Evolutionary conservation across 2,888 invertebrate species (phyloP), one percentile per base, ranked within the genome.

Genomic region (Ariolimax columbianus): DNA sequence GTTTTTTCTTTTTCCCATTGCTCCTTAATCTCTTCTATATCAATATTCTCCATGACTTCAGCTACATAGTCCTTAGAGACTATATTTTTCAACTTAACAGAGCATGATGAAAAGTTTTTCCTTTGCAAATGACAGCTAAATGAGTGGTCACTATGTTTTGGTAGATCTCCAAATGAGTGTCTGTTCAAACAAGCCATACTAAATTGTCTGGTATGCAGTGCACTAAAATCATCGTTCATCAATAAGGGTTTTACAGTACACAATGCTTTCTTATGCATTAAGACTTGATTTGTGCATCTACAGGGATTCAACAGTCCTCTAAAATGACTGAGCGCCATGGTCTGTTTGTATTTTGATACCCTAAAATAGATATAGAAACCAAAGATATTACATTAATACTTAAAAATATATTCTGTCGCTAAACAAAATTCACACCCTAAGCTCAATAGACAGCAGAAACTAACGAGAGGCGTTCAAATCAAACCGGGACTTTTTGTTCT

Each of bases 1-100:
- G 19, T 77, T 36, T 23, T 59, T 77, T 85, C 85, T 36, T 70
- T 51, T n/a, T n/a, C 55, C 11, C 47, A 9, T 14, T 82, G 38
- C 19, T 77, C 72, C 55, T n/a, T 51, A 36, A 85, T 38, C 14
- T 33, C 66, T 11, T 85, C 82, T 19, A 85, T 19, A 43, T 85
- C 81, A 77, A 84, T 72, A 40, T 78, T 70, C 3, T 70, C 33
- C 33, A 75, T 14, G 0, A 23, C 75, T 23, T 1, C 3, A 7
- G 75, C 47, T 4, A 75, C 17, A 26, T 30, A 9, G 9, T 47
- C 40, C 23, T 33, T 33, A 17, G 51, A 0, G 6, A 3, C 26
- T 14, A 30, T 4, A 40, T 38, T 59, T 59, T 36, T 59, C 23
- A 63, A 63, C 1, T 17, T 26, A 38, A 63, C 40, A 63, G n/a